Evolutionary conservation across 1,140 invertebrate species (phyloP), one percentile per base, ranked within the genome.

Genomic region (Aphis gossypii): DNA sequence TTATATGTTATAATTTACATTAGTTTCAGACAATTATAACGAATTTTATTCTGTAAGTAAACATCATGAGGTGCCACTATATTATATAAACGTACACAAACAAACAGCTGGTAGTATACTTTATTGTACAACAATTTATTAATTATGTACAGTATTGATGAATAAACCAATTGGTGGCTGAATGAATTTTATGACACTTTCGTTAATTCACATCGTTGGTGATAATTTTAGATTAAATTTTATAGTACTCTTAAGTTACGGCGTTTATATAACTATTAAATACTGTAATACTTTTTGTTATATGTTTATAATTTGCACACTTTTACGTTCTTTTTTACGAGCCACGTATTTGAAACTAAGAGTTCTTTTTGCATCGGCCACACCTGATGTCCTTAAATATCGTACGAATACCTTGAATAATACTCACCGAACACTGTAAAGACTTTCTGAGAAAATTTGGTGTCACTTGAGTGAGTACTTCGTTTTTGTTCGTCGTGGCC

Each of bases 401-500:
- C n/a, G n/a, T 76, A 6, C 4, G 14, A n/a, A 76, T 76, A 48
- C 44, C 2, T 86, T 30, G 46, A 46, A 91, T 11, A 0, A n/a
- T 38, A 84, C 91, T 92, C 23, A 92, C 91, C n/a, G 91, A 92
- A 38, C 60, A 82, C 1, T 83, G n/a, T 25, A 92, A 54, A 0
- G 91, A 92, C 7, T 92, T 92, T 35, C 35, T 83, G 23, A 92
- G 91, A 84, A 92, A 92, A 92, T 38, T 92, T 0, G 91, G 91
- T 0, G 91, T 92, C 44, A 51, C 46, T 83, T 92, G 91, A 38
- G 91, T 84, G 35, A 92, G 91, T 38, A 92, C 0, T 92, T 83
- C 76, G n/a, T 92, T 92, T 30, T 92, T 83, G 35, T 92, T 92
- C 25, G 76, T 38, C 14, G 54, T 83, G 20, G 91, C 35, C 91